Evolutionary conservation across 2,797 vertebrate genomes (phyloP).

Genomic region (Sebastes baramenuke): DNA sequence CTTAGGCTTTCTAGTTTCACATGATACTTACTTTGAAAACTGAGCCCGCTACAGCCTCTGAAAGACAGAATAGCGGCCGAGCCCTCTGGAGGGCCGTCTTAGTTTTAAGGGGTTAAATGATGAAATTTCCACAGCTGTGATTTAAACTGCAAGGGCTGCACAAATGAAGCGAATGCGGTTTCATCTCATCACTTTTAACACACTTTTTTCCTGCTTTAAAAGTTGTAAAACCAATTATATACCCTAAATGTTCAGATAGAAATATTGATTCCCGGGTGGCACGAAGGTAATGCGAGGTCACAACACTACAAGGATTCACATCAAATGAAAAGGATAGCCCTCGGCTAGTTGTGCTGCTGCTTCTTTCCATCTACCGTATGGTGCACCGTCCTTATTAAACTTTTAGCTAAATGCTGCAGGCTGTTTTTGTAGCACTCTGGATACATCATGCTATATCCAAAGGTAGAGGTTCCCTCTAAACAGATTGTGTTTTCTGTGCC

Average conservation of each 20-base stretch:
- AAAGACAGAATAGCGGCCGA: too few species aligned
- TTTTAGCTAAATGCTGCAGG: constrained; percentile 35
- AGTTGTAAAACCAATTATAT: neutral
- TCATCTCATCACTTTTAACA: neutral
- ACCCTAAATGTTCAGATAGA: neutral
- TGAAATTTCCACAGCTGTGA: neutral
- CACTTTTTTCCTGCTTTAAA: neutral
- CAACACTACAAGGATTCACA: constrained; percentile 2
- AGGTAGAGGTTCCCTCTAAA: neutral
- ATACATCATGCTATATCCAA: constrained; percentile 1
- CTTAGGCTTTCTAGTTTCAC: too few species aligned
- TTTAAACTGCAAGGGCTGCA: neutral
- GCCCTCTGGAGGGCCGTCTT: too few species aligned
- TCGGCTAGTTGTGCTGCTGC: constrained; percentile 18
- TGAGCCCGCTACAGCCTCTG: too few species aligned
- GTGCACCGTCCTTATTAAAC: constrained; percentile 50
- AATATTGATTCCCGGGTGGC: neutral
- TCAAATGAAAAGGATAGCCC: constrained; percentile 38
- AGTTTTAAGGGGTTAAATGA: neutral
- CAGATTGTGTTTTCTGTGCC: neutral
- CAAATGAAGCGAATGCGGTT: neutral
- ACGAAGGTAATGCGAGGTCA: constrained; percentile 12
- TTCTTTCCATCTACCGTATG: constrained; percentile 20
- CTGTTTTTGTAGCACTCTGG: constrained; percentile 35
- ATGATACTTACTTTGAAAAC: too few species aligned